A percentile compares a stretch with the other conserved stretches of the same genome.
Evolutionary conservation across 1,140 invertebrate genomes (phyloP).

Genomic region (Bicyclus anynana): DNA sequence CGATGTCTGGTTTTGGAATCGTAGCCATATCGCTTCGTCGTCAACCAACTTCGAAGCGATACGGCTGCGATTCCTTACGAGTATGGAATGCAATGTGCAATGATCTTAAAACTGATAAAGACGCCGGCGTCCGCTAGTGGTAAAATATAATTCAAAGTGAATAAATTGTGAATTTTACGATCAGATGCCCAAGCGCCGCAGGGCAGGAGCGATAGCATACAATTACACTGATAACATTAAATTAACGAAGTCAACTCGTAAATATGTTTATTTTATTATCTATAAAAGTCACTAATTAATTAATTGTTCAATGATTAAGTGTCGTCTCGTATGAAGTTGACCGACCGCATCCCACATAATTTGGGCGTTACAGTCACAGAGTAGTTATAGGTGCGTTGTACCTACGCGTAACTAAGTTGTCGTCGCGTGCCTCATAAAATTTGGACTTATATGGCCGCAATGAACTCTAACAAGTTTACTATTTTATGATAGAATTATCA

Average conservation of each 20-base stretch:
- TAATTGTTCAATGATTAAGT: constrained; percentile 74
- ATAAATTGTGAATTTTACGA: neutral
- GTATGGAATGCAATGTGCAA: no score
- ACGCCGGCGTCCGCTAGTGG: no score
- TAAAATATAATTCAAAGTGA: neutral
- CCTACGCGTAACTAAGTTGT: constrained; percentile 51
- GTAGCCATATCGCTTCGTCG: no score
- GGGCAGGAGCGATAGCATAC: constrained; percentile 22
- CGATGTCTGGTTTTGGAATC: no score
- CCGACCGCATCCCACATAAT: constrained; percentile 37
- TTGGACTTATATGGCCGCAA: constrained; percentile 36
- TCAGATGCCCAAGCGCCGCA: constrained; percentile 7
- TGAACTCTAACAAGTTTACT: constrained; percentile 29
- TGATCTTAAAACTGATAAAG: no score
- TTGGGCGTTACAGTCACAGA: constrained; percentile 21
- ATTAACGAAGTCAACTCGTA: constrained; percentile 65
- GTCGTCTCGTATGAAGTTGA: constrained; percentile 43
- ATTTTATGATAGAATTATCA: constrained; percentile 35
- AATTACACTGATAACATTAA: constrained; percentile 70
- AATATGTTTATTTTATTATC: constrained; percentile 70
- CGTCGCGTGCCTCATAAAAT: constrained; percentile 44
- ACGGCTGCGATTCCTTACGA: no score
- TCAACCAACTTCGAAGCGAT: no score
- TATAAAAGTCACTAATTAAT: constrained; percentile 74
- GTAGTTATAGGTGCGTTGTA: neutral